Base-by-base conservation (phyloP, 2,113 vertebrate species). In the Australoheros scitulus region DNA sequence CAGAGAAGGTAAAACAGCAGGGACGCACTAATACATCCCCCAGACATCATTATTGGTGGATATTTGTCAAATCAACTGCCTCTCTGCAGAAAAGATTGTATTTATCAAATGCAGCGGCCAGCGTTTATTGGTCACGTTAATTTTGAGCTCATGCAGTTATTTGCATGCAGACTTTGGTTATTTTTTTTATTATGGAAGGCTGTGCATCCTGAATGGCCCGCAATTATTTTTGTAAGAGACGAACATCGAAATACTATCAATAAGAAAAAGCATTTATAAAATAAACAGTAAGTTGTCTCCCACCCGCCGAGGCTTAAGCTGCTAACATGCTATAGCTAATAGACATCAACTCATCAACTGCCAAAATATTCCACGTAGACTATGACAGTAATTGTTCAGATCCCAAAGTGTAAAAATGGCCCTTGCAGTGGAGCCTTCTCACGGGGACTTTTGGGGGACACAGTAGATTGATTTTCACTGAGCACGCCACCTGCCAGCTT, bases 401-500 rank as follows among this genome's bases (percentile, higher is more conserved):
- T 56, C 59, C 74, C 18, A 22, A 74, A 84, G 87, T 92, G 85
- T 86, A 90, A 92, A 92, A 90, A 91, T 90, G 56, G 72, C 58
- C 72, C 83, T 88, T 91, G 88, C 72, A 82, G 57, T 61, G n/a
- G 70, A 13, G 65, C 61, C 76, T 90, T 90, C 87, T 90, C 86
- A 77, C 79, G 90, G 86, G 55, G 80, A 89, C 89, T 91, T 92
- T 88, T 91, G 84, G 79, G 64, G 70, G 84, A 84, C 85, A 79
- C 85, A 82, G 77, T 80, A 86, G 70, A 87, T 85, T 91, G 89
- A 86, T 84, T 94, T 89, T 92, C 89, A 91, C 82, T 84, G 89
- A 89, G 70, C 14, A 2, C 22, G 63, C 87, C 93, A 94, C 91
- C 91, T 94, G 94, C 84, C 89, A 87, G 90, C 77, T 82, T 91